Evolutionary conservation across 2,113 vertebrate genomes (phyloP).

Genomic region (Pelobates fuscus): DNA sequence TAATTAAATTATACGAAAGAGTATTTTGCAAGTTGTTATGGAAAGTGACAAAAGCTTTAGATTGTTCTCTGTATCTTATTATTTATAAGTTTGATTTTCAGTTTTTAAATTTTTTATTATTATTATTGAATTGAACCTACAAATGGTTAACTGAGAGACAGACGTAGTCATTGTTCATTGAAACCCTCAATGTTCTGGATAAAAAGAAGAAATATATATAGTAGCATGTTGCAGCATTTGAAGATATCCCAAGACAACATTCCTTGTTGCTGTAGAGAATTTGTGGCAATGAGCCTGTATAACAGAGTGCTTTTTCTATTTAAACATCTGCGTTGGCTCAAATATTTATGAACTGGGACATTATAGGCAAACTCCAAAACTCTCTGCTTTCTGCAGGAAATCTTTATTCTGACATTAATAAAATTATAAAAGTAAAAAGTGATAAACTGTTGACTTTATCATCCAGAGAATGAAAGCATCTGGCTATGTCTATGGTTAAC

Average conservation of each 20-base stretch:
- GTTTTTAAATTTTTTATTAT: no score
- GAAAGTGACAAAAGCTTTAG: no score
- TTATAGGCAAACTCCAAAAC: not conserved
- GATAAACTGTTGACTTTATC: not conserved
- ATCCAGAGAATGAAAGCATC: not conserved
- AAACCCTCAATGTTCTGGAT: not conserved
- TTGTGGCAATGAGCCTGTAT: conserved; percentile 7
- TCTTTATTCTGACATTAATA: not conserved
- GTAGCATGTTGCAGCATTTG: not conserved
- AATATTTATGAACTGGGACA: conserved; percentile 4
- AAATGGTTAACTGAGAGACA: not conserved
- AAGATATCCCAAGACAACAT: conserved; percentile 7
- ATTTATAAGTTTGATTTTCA: no score
- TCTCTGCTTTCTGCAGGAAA: not conserved
- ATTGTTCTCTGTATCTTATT: no score
- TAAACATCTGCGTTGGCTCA: conserved; percentile 11
- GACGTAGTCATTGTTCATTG: not conserved
- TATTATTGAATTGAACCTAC: not conserved
- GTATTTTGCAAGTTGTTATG: no score
- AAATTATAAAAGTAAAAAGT: not conserved
- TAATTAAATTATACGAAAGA: no score
- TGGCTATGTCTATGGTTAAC: no score
- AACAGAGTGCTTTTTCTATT: conserved; percentile 5
- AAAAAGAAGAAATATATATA: not conserved
- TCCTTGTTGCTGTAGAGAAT: not conserved